Evolutionary conservation across 2,797 vertebrate species (phyloP).

Genomic region (Hippocampus kuda): DNA sequence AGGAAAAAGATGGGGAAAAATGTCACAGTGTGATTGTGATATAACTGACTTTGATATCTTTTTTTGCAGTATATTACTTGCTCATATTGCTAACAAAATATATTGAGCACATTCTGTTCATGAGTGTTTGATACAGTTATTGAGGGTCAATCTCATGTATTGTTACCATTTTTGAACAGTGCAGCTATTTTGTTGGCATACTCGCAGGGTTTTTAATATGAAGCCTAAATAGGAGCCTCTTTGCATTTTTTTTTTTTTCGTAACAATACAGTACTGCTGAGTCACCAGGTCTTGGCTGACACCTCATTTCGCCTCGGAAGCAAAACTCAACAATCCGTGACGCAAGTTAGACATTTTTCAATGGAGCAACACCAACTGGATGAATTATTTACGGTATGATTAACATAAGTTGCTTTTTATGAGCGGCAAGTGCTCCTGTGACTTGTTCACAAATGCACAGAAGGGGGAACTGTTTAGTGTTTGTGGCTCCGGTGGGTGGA

Average conservation of each 20-base stretch:
- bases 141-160: too few species aligned
- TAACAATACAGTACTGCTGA: slow-evolving; percentile 29
- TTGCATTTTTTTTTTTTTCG: slow-evolving; percentile 9
- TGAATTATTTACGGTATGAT: not conserved
- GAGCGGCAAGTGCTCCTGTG: slow-evolving; percentile 17
- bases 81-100: too few species aligned
- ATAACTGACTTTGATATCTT: not conserved
- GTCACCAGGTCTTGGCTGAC: slow-evolving; percentile 22
- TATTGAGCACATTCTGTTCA: too few species aligned
- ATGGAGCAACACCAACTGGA: not conserved
- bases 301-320: slow-evolving; percentile 29
- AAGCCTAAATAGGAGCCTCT: not conserved
- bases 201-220: not conserved
- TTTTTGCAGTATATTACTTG: not conserved
- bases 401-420: slow-evolving; percentile 9
- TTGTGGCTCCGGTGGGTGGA: slow-evolving; percentile 31
- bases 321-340: slow-evolving; percentile 26
- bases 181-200: not conserved
- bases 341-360: not conserved
- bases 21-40: too few species aligned
- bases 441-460: slow-evolving; percentile 38
- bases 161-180: not conserved
- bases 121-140: too few species aligned
- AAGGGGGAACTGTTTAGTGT: slow-evolving; percentile 22
- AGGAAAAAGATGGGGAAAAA: too few species aligned